phyloP scores from a whole-genome alignment of 2,113 vertebrate genomes.

The Zootoca vivipara region DNA sequence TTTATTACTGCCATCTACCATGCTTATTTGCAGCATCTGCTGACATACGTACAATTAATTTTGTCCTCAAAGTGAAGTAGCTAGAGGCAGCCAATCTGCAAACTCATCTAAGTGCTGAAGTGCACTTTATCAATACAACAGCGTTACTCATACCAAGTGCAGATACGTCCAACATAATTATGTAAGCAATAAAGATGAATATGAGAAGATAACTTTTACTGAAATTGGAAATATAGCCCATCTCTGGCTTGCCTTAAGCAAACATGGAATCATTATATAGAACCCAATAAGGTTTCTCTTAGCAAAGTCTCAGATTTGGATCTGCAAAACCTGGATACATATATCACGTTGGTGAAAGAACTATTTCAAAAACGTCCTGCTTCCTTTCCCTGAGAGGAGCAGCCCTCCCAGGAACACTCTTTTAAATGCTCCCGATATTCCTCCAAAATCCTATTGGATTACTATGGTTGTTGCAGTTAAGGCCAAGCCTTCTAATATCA shows the following conservation, averaged over 20 bases:
- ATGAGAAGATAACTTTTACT: conserved; percentile 26
- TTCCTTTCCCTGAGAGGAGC: neutral
- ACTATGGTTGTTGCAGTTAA: too few relatives aligned
- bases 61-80: conserved; percentile 42
- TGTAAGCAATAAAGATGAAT: conserved; percentile 13
- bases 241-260: conserved; percentile 9
- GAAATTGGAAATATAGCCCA: neutral
- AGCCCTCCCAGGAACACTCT: neutral
- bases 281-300: neutral
- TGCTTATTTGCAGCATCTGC: conserved; percentile 34
- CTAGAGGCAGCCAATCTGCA: conserved; percentile 42
- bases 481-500: neutral
- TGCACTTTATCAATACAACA: conserved; percentile 43
- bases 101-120: conserved; percentile 28
- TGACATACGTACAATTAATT: conserved; percentile 49
- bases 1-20: conserved; percentile 36
- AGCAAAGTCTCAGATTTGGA: neutral
- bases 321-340: neutral
- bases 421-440: neutral
- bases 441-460: neutral
- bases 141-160: conserved; percentile 28
- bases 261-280: neutral
- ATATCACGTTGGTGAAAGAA: neutral
- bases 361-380: neutral
- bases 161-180: conserved; percentile 40